Percentiles rank a stretch among this genome's conserved stretches.
phyloP scores from a whole-genome alignment of 2,888 invertebrate genomes.

The Microctonus hyperodae region DNA sequence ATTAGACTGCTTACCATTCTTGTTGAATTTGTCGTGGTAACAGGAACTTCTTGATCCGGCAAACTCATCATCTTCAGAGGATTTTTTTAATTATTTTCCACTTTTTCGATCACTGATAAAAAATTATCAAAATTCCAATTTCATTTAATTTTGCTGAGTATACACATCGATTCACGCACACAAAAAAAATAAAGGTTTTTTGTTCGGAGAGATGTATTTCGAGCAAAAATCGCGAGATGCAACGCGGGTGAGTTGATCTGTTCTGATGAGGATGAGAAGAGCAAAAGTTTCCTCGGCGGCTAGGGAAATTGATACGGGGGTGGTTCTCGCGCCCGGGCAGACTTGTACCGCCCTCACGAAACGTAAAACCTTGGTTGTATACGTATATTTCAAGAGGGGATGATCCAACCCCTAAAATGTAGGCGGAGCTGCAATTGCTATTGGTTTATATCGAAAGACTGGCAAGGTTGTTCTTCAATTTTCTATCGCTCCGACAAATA shows the following conservation, averaged over 20 bases:
- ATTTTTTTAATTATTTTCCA: neutral
- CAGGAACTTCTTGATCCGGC: constrained; percentile 55
- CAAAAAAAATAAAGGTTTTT: constrained; percentile 8
- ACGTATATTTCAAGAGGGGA: constrained; percentile 41
- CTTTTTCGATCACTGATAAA: neutral
- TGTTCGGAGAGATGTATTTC: neutral
- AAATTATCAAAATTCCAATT: neutral
- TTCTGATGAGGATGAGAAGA: constrained; percentile 39
- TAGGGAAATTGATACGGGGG: constrained; percentile 43
- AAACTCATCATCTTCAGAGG: constrained; percentile 49
- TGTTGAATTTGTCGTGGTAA: constrained; percentile 47
- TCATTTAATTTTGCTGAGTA: neutral
- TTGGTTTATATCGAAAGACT: constrained; percentile 32
- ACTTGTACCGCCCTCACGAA: constrained; percentile 46
- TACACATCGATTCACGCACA: neutral
- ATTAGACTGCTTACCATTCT: constrained; percentile 48
- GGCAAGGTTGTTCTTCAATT: constrained; percentile 25
- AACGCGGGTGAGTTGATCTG: constrained; percentile 53
- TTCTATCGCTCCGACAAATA: constrained; percentile 4
- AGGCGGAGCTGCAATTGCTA: constrained; percentile 50
- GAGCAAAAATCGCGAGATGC: constrained; percentile 46
- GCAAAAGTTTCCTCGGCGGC: constrained; percentile 39
- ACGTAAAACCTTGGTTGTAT: neutral
- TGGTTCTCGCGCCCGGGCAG: constrained; percentile 38
- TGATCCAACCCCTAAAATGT: constrained; percentile 43